Evolutionary conservation across 2,113 vertebrate genomes (phyloP).

Genomic region (Bungarus multicinctus): DNA sequence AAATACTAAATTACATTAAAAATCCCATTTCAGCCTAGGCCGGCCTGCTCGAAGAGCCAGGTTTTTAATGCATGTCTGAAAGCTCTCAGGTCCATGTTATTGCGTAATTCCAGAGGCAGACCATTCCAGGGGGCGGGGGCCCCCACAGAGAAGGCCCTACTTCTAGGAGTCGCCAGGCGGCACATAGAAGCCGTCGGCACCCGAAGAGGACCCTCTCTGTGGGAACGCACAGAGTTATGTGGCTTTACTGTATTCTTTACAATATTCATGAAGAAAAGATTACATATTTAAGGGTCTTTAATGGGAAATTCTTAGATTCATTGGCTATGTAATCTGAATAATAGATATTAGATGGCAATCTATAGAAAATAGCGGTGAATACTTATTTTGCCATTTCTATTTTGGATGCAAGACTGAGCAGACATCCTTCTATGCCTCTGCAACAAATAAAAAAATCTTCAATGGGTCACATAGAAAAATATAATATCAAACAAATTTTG

Average conservation of each 20-base stretch:
- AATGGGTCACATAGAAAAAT: neutral
- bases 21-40: too few species aligned
- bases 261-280: neutral
- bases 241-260: neutral
- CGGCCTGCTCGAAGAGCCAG: too few species aligned
- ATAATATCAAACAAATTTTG: neutral
- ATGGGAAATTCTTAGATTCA: neutral
- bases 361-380: neutral
- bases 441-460: neutral
- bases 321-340: neutral
- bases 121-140: too few species aligned
- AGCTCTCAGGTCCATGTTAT: too few species aligned
- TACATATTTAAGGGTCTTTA: neutral
- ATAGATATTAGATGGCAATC: neutral
- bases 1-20: too few species aligned
- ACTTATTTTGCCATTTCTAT: neutral
- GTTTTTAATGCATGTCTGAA: too few species aligned
- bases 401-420: neutral
- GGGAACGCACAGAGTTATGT: too few species aligned
- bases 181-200: too few species aligned
- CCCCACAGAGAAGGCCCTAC: too few species aligned
- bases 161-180: too few species aligned
- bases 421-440: neutral
- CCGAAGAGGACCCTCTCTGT: too few species aligned
- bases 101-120: too few species aligned